Percentiles rank a stretch among this genome's conserved stretches.
These are phyloP conservation scores for Euspilapteryx auroguttella DNA, from an alignment of 2,888 invertebrate species.

Conservation along the genomic window DNA sequence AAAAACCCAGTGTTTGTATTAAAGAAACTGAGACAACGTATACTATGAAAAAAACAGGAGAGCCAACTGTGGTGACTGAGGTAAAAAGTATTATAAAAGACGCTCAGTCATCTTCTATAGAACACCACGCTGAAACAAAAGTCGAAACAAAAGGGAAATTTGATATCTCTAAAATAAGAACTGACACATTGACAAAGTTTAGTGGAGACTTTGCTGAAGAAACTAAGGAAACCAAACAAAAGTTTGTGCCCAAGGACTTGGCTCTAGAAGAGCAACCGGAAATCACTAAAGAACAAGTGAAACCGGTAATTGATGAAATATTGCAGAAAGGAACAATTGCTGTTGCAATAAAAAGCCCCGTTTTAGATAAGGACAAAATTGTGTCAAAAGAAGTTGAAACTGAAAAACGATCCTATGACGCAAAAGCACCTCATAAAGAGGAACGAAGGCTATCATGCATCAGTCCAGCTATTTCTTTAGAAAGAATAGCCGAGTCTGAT, in stretches of 20 bases:
- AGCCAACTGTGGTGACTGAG: conserved; percentile 14
- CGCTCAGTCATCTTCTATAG: conserved; percentile 11
- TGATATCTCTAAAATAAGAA: conserved; percentile 40
- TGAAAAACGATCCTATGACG: conserved; percentile 45
- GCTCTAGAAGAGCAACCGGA: conserved; percentile 23
- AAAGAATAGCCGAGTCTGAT: conserved; percentile 50
- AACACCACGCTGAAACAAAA: conserved; percentile 14
- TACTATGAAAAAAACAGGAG: conserved; percentile 14
- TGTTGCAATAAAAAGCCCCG: conserved; percentile 33
- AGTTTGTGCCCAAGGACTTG: conserved; percentile 22
- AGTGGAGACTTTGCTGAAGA: conserved; percentile 18
- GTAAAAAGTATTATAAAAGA: conserved; percentile 15
- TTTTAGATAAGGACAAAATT: conserved; percentile 38
- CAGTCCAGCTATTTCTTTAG: conserved; percentile 47
- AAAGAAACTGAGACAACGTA: conserved; percentile 21
- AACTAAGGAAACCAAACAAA: conserved; percentile 16
- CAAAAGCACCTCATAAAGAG: conserved; percentile 46
- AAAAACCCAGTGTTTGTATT: no score
- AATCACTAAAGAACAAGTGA: conserved; percentile 42
- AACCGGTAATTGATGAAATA: conserved; percentile 46
- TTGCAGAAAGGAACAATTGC: conserved; percentile 38
- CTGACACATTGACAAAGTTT: conserved; percentile 40
- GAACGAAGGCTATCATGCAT: conserved; percentile 50
- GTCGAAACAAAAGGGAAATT: conserved; percentile 22
- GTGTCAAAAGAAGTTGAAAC: conserved; percentile 36